Evolutionary conservation across 2,113 vertebrate genomes (phyloP).

Genomic region (Tetraodon nigroviridis): DNA sequence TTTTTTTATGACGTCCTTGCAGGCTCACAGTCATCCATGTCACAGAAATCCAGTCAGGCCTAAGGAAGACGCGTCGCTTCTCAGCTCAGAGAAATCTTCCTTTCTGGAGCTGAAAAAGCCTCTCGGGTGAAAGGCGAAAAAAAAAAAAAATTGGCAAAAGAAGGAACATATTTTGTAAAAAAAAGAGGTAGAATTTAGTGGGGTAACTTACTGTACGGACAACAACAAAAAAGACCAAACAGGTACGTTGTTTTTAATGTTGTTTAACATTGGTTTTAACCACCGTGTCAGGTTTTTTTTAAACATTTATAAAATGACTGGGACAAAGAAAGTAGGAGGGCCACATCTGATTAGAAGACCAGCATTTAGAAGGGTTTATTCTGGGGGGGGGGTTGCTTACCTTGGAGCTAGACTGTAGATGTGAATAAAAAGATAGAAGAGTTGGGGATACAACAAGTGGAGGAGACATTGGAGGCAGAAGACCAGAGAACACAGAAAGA

Average conservation of each 20-base stretch:
- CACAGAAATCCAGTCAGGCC: no score
- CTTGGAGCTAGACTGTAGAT: conserved; percentile 89
- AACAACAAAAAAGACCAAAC: conserved; percentile 17
- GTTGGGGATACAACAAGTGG: conserved; percentile 38
- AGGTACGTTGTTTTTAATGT: conserved; percentile 1
- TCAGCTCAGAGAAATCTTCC: no score
- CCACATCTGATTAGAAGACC: conserved; percentile 25
- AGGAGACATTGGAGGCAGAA: conserved; percentile 46
- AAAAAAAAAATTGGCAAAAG: no score
- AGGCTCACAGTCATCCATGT: no score
- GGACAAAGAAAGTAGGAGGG: conserved; percentile 23
- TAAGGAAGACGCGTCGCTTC: no score
- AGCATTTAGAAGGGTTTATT: conserved; percentile 16
- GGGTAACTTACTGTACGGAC: neutral
- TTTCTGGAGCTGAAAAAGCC: no score
- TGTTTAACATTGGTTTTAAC: neutral
- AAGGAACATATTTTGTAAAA: neutral
- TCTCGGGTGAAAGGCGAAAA: no score
- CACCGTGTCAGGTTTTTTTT: conserved; percentile 13
- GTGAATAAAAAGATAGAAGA: conserved; percentile 63
- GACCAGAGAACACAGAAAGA: conserved; percentile 49
- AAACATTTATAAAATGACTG: conserved; percentile 19
- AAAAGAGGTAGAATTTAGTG: neutral
- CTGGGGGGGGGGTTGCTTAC: conserved; percentile 64
- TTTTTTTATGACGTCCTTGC: no score